Conservation (phyloP, 2,113 vertebrate genomes). For the Ctenodactylus gundi region DNA sequence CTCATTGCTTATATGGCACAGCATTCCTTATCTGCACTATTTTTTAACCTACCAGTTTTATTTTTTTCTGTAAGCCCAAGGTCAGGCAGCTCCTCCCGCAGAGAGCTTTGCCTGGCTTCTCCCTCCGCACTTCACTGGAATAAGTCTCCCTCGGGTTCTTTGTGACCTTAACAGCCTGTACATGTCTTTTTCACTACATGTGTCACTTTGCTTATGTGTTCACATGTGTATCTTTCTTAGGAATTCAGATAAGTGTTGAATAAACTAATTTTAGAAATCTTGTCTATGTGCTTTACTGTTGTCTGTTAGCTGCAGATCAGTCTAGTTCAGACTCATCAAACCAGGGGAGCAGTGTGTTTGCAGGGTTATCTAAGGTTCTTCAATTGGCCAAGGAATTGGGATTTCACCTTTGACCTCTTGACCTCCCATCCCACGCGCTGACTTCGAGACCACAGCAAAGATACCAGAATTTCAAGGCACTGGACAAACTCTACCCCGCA, state of each 20-base stretch:
- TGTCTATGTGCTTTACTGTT: not conserved
- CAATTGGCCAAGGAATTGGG: not conserved
- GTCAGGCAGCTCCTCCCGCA: not conserved
- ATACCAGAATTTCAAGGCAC: conserved; percentile 58
- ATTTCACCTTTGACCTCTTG: conserved; percentile 51
- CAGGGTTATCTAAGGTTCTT: not conserved
- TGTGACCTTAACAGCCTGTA: no score
- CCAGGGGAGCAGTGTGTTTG: not conserved
- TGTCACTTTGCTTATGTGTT: not conserved
- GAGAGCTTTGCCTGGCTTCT: not conserved
- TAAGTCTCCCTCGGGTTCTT: not conserved
- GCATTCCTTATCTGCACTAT: not conserved
- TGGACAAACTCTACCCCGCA: conserved; percentile 60
- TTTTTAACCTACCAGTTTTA: not conserved
- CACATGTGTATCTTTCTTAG: not conserved
- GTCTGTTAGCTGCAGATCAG: not conserved
- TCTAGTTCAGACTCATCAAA: not conserved
- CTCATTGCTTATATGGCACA: not conserved
- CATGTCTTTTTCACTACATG: not conserved
- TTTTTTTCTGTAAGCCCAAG: not conserved
- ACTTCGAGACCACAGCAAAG: conserved; percentile 70
- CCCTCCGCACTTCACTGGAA: not conserved
- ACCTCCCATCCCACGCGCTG: conserved; percentile 19
- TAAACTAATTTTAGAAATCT: not conserved
- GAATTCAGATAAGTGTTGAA: conserved; percentile 12